Evolutionary conservation across 2,888 invertebrate genomes (phyloP).

Genomic region (Leucania comma): DNA sequence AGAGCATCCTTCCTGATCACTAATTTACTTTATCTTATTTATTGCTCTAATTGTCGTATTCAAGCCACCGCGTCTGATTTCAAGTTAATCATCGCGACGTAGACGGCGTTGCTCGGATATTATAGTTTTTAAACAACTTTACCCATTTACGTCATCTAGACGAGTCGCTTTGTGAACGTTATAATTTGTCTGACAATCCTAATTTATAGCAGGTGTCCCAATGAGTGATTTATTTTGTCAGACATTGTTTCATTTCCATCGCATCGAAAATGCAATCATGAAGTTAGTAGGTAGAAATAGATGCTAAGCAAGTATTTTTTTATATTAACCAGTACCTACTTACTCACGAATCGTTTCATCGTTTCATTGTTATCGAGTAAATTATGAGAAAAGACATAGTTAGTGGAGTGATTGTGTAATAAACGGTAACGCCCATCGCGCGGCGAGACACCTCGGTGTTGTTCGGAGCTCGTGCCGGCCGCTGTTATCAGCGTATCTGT

Average conservation of each 20-base stretch:
- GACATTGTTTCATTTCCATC: slow-evolving; percentile 23
- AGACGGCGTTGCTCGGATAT: slow-evolving; percentile 25
- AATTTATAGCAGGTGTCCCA: slow-evolving; percentile 34
- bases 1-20: slow-evolving; percentile 36
- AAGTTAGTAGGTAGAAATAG: slow-evolving; percentile 6
- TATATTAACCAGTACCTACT: not conserved
- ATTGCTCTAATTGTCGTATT: slow-evolving; percentile 40
- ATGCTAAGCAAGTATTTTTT: slow-evolving; percentile 9
- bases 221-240: slow-evolving; percentile 47
- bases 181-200: slow-evolving; percentile 37
- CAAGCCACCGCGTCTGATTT: slow-evolving; percentile 11
- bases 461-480: slow-evolving; percentile 64
- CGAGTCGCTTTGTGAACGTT: slow-evolving; percentile 22
- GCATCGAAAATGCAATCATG: slow-evolving; percentile 3
- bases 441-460: slow-evolving; percentile 25
- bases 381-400: slow-evolving; percentile 47
- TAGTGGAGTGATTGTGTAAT: slow-evolving; percentile 38
- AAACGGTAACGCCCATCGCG: slow-evolving; percentile 39
- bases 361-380: slow-evolving; percentile 41
- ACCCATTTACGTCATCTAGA: slow-evolving; percentile 15
- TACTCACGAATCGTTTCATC: slow-evolving; percentile 23
- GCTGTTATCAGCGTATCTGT: slow-evolving; percentile 73
- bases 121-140: slow-evolving; percentile 36
- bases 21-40: slow-evolving; percentile 31
- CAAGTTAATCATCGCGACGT: slow-evolving; percentile 27